A percentile compares a stretch with the other conserved stretches of the same genome.
phyloP scores from a whole-genome alignment of 2,888 invertebrate genomes.

The Ligdia adustata region DNA sequence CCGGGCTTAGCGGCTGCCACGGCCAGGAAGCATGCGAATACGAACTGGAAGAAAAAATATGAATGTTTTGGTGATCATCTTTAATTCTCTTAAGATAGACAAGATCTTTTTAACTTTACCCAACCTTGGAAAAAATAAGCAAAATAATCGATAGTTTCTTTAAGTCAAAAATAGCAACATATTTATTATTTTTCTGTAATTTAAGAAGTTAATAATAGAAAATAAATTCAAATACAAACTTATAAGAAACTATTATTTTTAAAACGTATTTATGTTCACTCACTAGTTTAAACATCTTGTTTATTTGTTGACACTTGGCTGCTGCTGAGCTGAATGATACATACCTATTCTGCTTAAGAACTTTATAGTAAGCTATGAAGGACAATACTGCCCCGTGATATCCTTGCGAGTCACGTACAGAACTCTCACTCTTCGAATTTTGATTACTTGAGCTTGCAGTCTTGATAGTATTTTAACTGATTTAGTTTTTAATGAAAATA shows the following conservation, averaged over 20 bases:
- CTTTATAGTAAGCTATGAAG: conserved; percentile 59
- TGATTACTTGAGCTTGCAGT: conserved; percentile 16
- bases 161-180: too few species aligned
- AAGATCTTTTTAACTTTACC: too few species aligned
- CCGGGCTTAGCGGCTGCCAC: conserved; percentile 73
- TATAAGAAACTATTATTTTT: too few species aligned
- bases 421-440: conserved; percentile 23
- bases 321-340: conserved; percentile 51
- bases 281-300: conserved; percentile 60
- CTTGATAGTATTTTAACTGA: not conserved
- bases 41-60: conserved; percentile 57
- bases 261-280: too few species aligned
- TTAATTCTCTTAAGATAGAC: not conserved
- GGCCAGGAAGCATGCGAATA: conserved; percentile 77
- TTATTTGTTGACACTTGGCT: conserved; percentile 38
- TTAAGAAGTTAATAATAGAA: not conserved
- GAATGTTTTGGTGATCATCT: not conserved
- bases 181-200: not conserved
- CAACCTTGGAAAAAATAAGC: too few species aligned
- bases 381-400: conserved; percentile 41
- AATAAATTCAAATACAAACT: too few species aligned
- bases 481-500: not conserved
- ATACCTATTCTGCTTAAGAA: conserved; percentile 23
- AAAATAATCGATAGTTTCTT: too few species aligned
- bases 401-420: conserved; percentile 19